Conservation (phyloP, 1,140 invertebrate species). For the Drosophila pectinifera region DNA sequence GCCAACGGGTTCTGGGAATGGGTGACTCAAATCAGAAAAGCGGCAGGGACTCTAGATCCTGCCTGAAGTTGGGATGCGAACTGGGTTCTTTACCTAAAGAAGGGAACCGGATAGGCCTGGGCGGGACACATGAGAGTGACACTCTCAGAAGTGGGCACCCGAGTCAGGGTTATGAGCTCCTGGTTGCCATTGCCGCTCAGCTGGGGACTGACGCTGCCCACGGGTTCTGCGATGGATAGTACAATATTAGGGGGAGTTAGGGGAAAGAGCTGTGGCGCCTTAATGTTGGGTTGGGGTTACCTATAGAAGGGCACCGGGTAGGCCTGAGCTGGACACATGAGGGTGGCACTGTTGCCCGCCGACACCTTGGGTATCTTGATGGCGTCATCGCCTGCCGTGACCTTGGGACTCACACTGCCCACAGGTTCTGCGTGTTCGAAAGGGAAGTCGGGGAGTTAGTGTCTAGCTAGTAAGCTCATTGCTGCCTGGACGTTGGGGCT, state of each 20-base stretch:
- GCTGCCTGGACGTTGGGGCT: constrained; percentile 49
- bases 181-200: constrained; percentile 80
- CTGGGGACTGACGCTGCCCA: constrained; percentile 88
- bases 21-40: not conserved
- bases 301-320: constrained; percentile 88
- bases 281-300: constrained; percentile 85
- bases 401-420: constrained; percentile 89
- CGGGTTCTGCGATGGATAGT: constrained; percentile 85
- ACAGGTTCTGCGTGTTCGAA: constrained; percentile 88
- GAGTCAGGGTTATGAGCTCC: constrained; percentile 66
- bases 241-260: not conserved
- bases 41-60: not conserved
- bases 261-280: constrained; percentile 16
- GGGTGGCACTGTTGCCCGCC: constrained; percentile 73
- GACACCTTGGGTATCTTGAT: constrained; percentile 85
- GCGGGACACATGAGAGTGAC: constrained; percentile 88
- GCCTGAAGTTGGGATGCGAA: constrained; percentile 43
- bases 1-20: constrained; percentile 87
- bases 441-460: not conserved
- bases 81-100: constrained; percentile 87
- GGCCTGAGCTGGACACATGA: constrained; percentile 87
- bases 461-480: not conserved
- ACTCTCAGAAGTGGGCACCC: constrained; percentile 81
- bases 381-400: constrained; percentile 87
- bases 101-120: constrained; percentile 89